Conservation (phyloP, 2,888 invertebrate species). For the Tortrix viridana region DNA sequence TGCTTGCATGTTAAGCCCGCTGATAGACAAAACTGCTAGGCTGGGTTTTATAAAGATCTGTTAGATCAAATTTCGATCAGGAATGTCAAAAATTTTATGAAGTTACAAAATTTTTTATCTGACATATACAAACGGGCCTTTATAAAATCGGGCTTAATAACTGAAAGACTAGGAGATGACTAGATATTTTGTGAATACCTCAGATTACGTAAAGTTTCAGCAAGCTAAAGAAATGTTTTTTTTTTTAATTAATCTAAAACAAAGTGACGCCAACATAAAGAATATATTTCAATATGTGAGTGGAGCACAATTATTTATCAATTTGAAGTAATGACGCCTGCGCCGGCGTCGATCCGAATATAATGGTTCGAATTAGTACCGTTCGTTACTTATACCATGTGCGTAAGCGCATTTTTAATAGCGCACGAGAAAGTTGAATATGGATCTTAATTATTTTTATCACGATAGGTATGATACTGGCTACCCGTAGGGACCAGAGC, state of each 20-base stretch:
- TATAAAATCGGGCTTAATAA: no score
- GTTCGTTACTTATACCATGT: slow-evolving; percentile 47
- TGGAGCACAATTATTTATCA: slow-evolving; percentile 75
- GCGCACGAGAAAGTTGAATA: slow-evolving; percentile 20
- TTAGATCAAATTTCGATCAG: no score
- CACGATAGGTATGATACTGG: not conserved
- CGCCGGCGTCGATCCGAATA: slow-evolving; percentile 47
- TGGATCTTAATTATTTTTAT: slow-evolving; percentile 9
- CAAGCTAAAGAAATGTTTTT: not conserved
- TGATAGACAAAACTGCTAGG: no score
- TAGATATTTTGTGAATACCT: no score
- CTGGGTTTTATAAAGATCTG: no score
- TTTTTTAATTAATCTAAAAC: not conserved
- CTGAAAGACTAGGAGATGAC: no score
- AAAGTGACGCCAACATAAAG: not conserved
- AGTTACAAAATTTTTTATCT: no score
- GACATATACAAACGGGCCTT: no score
- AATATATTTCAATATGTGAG: not conserved
- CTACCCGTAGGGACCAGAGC: no score
- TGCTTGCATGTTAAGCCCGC: no score
- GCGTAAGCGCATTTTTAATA: slow-evolving; percentile 34
- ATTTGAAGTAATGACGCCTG: slow-evolving; percentile 67
- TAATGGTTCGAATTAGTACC: slow-evolving; percentile 66
- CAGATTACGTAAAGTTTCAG: no score
- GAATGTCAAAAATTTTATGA: no score